Percentiles rank a stretch among this genome's conserved stretches.
These are phyloP conservation scores for Siphlonurus alternatus DNA, from an alignment of 2,888 invertebrate species.

Conservation along the genomic window DNA sequence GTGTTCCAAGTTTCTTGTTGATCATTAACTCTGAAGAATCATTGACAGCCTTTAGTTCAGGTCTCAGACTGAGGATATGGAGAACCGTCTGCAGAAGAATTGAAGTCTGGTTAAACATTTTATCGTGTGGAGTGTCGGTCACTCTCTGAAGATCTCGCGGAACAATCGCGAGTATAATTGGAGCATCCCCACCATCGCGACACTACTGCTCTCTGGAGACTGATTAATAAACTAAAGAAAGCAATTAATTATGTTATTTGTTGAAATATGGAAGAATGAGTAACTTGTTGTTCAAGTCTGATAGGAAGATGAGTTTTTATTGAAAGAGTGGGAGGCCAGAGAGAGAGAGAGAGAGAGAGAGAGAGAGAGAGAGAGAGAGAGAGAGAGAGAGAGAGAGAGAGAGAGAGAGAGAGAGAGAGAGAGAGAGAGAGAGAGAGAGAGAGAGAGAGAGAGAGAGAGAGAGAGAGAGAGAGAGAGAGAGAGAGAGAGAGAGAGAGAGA, in stretches of 20 bases:
- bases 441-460: background rate
- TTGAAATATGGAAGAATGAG: too few species aligned
- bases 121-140: too few species aligned
- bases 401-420: background rate
- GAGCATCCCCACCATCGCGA: too few species aligned
- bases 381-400: background rate
- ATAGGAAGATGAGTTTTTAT: too few species aligned
- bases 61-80: background rate
- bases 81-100: background rate
- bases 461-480: background rate
- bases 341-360: background rate
- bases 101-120: background rate
- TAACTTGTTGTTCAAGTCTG: too few species aligned
- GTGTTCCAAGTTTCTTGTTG: background rate
- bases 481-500: background rate
- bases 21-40: too few species aligned
- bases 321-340: background rate
- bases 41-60: background rate
- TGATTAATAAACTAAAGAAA: background rate
- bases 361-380: background rate
- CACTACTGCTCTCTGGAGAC: background rate
- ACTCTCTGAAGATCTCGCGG: too few species aligned
- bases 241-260: too few species aligned
- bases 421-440: background rate
- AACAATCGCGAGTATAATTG: too few species aligned